These are phyloP conservation scores for Heterotilapia buettikoferi DNA, from an alignment of 2,113 vertebrate species.

Conservation along the genomic window DNA sequence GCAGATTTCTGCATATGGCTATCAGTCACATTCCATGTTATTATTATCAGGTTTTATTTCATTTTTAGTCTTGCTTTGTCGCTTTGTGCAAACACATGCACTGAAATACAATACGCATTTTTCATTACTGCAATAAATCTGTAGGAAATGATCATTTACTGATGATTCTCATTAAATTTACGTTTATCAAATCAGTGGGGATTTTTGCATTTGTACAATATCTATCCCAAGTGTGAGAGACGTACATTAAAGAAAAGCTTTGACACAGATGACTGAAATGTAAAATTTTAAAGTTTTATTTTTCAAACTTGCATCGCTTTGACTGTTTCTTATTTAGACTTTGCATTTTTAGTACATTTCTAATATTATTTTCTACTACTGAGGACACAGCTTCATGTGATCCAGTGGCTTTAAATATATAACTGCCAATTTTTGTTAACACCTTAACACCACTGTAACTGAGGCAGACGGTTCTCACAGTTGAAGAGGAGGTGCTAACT, in stretches of 20 bases:
- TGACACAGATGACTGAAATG: not conserved
- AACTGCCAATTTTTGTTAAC: constrained; percentile 8
- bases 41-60: not conserved
- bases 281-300: not conserved
- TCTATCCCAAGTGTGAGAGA: not conserved
- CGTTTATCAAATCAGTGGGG: not conserved
- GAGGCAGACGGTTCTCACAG: constrained; percentile 2
- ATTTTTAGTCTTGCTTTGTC: not conserved
- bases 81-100: not conserved
- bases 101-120: not conserved
- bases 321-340: not conserved
- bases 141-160: not conserved
- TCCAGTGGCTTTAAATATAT: not conserved
- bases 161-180: not conserved
- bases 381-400: not conserved
- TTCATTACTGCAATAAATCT: not conserved
- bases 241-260: not conserved
- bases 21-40: constrained; percentile 15
- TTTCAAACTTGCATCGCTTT: not conserved
- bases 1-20: constrained; percentile 46
- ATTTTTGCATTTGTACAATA: not conserved
- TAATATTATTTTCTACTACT: not conserved
- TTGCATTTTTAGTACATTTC: not conserved
- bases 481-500: constrained; percentile 39
- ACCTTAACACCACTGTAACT: not conserved